Base-by-base conservation (phyloP, 2,888 invertebrate genomes). In the Torymus aiolomorphi region DNA sequence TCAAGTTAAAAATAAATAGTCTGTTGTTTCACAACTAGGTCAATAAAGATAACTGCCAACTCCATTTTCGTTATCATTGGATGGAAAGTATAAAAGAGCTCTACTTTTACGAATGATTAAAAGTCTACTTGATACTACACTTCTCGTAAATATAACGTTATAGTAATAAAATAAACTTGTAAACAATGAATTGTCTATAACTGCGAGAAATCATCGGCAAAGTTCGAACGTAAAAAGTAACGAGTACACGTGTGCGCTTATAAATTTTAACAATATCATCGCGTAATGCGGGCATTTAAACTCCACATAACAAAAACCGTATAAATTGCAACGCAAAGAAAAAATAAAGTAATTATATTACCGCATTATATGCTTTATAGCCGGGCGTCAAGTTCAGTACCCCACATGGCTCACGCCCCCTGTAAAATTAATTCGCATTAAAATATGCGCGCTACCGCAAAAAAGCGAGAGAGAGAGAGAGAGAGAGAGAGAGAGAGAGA, bases 1-100 rank as follows among this genome's bases (percentile, higher is more conserved):
- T 16, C 51, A 20, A 24, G 14, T 57, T 61, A 51, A 71, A 71
- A 49, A 71, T 71, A 71, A 71, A 61, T 71, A 61, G 71, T 59
- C 20, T 49, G 61, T n/a, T 61, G 20, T 59, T 71, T 18, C 49
- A 49, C 61, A 76, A 62, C 54, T 76, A 69, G 76, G 76, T 67
- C 67, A 69, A 54, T 69, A 31, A 76, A 62, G 76, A 76, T 76
- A 76, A 76, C 2, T 76, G 12, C n/a, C 5, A 57, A 61, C 51
- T 67, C 59, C 13, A 31, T 49, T 61, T 59, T 49, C 24, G 16
- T 75, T 61, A 42, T 69, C 51, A 49, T 54, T 42, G 57, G 11
- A 5, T 2, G 18, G 13, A 4, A 12, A 31, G 2, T 69, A 51
- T 54, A 4, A 62, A 69, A 11, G n/a, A 61, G 51, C 52, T 42